Base-by-base conservation (phyloP, 2,113 vertebrate species). In the Microtus ochrogaster region DNA sequence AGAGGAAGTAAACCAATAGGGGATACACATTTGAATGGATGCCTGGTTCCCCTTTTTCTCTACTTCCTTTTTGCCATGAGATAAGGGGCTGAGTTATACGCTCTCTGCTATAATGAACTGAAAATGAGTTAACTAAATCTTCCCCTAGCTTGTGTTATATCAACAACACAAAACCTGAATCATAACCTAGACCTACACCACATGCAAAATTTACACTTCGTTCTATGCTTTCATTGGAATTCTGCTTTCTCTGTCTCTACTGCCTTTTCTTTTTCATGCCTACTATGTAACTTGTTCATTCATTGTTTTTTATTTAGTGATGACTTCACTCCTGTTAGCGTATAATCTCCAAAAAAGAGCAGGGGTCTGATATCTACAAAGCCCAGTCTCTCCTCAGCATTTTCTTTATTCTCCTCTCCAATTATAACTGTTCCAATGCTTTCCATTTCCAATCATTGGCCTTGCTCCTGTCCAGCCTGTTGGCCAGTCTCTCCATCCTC, bases 151-250 rank as follows among this genome's bases (percentile, higher is more conserved):
- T 77, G 11, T 41, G 7, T 63, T 41, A 22, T 44, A 55, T 63
- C 55, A 76, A 30, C 19, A 47, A 63, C 5, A 19, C 5, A 63
- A 76, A 44, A 7, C 36, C 88, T 63, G 11, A 26, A 3, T 36
- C 6, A 22, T 61, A 22, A 16, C 52, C 76, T n/a, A 61, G 7
- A 6, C 8, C 16, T 3, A n/a, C 26, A 63, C 3, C 36, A 21
- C 17, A 7, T 30, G 84, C 55, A 47, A 92, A 55, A 47, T 19
- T 84, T 63, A 22, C 11, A 30, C 24, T 24, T 26, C 4, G 3
- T 36, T n/a, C 39, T 16, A 11, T 28, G 12, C 0, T 3, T 7
- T 28, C 30, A 22, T 36, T 11, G 0, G 11, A 12, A 17, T 26
- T 41, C 24, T 44, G 44, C 0, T 22, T 58, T 72, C 30, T 49